These are phyloP conservation scores for Cataglyphis hispanica DNA, from an alignment of 1,140 invertebrate species.

Conservation along the genomic window DNA sequence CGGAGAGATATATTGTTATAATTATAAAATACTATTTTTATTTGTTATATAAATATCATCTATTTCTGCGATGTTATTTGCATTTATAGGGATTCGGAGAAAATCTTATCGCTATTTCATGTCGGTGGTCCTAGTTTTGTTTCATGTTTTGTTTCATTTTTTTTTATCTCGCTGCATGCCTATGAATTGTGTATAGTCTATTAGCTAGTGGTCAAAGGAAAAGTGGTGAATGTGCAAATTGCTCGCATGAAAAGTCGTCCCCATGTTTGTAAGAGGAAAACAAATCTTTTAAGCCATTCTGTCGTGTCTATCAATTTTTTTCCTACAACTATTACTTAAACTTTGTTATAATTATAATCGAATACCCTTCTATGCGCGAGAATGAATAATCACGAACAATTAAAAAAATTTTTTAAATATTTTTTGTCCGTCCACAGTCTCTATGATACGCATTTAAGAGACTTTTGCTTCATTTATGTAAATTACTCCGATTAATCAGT, in stretches of 20 bases:
- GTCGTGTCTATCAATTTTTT: not conserved
- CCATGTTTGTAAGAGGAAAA: constrained; percentile 31
- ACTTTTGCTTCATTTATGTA: not conserved
- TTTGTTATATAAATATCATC: not conserved
- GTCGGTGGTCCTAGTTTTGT: constrained; percentile 1
- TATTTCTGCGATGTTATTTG: not conserved
- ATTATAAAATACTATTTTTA: not conserved
- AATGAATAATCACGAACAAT: constrained; percentile 13
- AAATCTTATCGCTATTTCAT: constrained; percentile 31
- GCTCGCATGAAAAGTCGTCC: constrained; percentile 60
- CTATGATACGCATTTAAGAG: no score
- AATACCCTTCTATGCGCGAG: not conserved
- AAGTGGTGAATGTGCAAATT: constrained; percentile 66
- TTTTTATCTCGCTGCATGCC: constrained; percentile 50
- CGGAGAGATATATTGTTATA: not conserved
- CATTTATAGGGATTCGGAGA: not conserved
- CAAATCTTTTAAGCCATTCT: constrained; percentile 2
- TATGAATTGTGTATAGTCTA: constrained; percentile 67
- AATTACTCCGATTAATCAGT: not conserved
- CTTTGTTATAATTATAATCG: constrained; percentile 44
- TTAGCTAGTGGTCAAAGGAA: constrained; percentile 72
- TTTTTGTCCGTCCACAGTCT: not conserved
- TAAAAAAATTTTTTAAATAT: not conserved
- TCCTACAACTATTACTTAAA: not conserved
- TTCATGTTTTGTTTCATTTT: constrained; percentile 6